Conservation (phyloP, 2,797 vertebrate species). For the Macrochelys suwanniensis region DNA sequence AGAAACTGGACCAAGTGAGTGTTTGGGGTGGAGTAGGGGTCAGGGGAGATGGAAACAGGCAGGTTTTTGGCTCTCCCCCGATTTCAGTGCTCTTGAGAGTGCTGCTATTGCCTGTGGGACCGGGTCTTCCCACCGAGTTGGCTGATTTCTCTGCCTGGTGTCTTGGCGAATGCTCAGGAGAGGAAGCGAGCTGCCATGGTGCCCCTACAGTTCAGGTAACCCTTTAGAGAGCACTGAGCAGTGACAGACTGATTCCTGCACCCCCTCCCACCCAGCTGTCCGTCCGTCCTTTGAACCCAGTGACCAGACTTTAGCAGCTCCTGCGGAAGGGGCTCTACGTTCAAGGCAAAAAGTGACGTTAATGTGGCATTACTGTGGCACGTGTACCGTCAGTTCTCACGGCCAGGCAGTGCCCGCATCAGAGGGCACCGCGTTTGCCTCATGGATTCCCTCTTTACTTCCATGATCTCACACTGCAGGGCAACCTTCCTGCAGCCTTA, state of each 20-base stretch:
- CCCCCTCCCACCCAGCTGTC: background rate
- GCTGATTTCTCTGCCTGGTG: fast-evolving
- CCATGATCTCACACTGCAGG: too few relatives aligned
- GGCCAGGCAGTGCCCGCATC: background rate
- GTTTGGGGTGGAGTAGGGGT: too few relatives aligned
- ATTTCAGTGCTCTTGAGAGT: background rate
- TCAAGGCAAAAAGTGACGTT: background rate
- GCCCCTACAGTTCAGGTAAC: background rate
- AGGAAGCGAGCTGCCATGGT: fast-evolving
- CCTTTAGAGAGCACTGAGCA: background rate
- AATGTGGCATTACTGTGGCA: background rate
- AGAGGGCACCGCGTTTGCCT: background rate
- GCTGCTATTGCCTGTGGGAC: background rate
- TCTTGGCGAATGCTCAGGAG: fast-evolving
- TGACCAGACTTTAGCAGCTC: background rate
- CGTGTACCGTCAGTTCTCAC: background rate
- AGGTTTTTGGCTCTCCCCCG: too few relatives aligned
- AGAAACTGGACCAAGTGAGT: too few relatives aligned
- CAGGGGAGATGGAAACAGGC: too few relatives aligned
- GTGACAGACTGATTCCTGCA: background rate
- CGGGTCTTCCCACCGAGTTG: background rate
- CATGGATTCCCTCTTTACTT: too few relatives aligned
- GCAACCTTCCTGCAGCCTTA: too few relatives aligned
- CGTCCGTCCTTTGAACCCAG: background rate
- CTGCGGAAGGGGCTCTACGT: background rate